phyloP scores from a whole-genome alignment of 2,113 vertebrate genomes.

The Edolisoma coerulescens region DNA sequence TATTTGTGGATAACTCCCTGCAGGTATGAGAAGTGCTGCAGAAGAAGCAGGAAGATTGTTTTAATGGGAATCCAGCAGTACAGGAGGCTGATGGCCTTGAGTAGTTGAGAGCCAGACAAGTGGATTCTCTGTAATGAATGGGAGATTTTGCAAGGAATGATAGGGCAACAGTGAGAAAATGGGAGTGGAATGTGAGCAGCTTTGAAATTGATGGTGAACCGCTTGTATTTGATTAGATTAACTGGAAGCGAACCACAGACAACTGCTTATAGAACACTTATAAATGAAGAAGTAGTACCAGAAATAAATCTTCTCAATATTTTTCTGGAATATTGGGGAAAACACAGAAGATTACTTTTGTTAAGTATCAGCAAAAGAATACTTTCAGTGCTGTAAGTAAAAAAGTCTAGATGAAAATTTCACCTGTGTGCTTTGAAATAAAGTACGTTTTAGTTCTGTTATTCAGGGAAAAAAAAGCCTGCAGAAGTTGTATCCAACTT shows the following conservation, averaged over 20 bases:
- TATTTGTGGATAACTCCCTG: background rate
- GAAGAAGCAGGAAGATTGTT: background rate
- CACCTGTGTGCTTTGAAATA: background rate
- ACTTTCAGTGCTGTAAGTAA: background rate
- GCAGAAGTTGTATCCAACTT: background rate
- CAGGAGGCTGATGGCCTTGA: background rate
- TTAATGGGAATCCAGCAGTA: background rate
- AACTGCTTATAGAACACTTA: background rate
- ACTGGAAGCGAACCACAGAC: background rate
- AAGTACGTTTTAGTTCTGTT: background rate
- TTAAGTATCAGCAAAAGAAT: background rate
- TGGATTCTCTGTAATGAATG: background rate
- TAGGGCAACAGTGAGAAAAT: background rate
- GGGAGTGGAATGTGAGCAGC: background rate
- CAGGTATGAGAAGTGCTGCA: rapidly evolving
- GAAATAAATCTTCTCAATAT: background rate
- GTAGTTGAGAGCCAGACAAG: background rate
- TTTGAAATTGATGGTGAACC: background rate
- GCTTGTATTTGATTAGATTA: background rate
- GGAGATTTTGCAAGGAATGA: background rate
- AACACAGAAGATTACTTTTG: background rate
- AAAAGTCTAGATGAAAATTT: background rate
- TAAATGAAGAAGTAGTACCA: background rate
- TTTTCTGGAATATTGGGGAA: background rate
- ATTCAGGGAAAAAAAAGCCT: background rate